Evolutionary conservation across 2,888 invertebrate species (phyloP), one percentile per base, ranked within the genome.

Genomic region (Eucera pruinosa): DNA sequence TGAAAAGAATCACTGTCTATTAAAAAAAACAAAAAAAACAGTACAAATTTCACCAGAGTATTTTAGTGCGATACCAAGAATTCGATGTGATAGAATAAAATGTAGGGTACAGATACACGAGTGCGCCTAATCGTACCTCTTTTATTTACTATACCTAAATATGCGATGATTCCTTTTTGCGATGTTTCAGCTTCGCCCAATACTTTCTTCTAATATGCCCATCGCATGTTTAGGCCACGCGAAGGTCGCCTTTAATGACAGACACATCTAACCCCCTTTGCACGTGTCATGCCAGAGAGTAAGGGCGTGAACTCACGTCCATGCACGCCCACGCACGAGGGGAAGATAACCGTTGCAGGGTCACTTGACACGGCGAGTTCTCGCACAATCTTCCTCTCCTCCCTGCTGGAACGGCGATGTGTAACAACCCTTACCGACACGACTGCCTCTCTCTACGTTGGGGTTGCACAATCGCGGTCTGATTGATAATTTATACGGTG

Each of bases 401-500:
- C 5, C 47, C 18, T 33, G 30, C 18, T 47, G 43, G 41, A 57
- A 75, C 79, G 75, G 78, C 74, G 77, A 78, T 83, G 81, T 83
- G 84, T 84, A 86, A 88, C 88, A 89, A 88, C 89, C 89, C 89
- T 89, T 87, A 85, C 86, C 83, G 76, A 83, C 87, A 81, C 87
- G 84, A 69, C 82, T 74, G 76, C 78, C 74, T 78, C 85, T 54
- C 54, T 54, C 89, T 87, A 86, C 84, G 86, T 86, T 89, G 86
- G 91, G 89, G 89, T 90, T 89, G 88, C 90, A 91, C 91, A 91
- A 91, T 91, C 90, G 91, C 86, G 85, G 80, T 86, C 91, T 91
- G 91, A 91, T 91, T 91, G 91, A 91, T 91, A 91, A 91, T 91
- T 91, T 91, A 91, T 91, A 91, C 91, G 89, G 91, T 91, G 91